Conservation (phyloP, 2,888 invertebrate genomes). For the Oscheius myriophilus region DNA sequence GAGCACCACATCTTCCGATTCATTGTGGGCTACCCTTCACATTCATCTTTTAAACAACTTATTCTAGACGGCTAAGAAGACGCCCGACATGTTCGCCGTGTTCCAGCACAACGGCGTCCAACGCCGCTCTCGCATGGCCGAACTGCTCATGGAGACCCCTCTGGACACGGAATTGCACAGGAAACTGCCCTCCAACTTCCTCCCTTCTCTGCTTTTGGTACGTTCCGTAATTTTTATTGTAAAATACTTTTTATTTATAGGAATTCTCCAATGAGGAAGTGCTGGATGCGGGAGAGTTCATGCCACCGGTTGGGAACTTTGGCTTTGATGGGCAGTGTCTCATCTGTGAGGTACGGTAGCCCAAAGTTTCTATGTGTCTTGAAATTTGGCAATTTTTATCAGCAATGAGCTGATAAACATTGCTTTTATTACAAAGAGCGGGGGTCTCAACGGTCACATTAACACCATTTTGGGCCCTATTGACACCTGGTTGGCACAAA, state of each 20-base stretch:
- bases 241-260: not conserved
- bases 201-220: conserved; percentile 6
- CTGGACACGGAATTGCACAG: conserved; percentile 17
- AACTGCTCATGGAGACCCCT: conserved; percentile 7
- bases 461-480: too few relatives aligned
- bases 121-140: conserved; percentile 9
- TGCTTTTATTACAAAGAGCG: too few relatives aligned
- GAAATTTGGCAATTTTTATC: too few relatives aligned
- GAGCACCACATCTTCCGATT: conserved; percentile 41
- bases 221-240: not conserved
- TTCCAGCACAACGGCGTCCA: not conserved
- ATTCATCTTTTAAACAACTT: too few relatives aligned
- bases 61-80: conserved; percentile 8
- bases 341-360: conserved; percentile 14
- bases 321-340: conserved; percentile 15
- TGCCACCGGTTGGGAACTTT: conserved; percentile 9
- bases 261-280: conserved; percentile 1
- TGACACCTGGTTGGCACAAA: too few relatives aligned
- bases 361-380: too few relatives aligned
- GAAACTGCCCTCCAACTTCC: not conserved
- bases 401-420: too few relatives aligned
- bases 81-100: conserved; percentile 2
- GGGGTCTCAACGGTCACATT: too few relatives aligned
- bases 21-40: conserved; percentile 17
- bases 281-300: conserved; percentile 9